Evolutionary conservation across 2,888 invertebrate species (phyloP).

Genomic region (Drosophila robusta): DNA sequence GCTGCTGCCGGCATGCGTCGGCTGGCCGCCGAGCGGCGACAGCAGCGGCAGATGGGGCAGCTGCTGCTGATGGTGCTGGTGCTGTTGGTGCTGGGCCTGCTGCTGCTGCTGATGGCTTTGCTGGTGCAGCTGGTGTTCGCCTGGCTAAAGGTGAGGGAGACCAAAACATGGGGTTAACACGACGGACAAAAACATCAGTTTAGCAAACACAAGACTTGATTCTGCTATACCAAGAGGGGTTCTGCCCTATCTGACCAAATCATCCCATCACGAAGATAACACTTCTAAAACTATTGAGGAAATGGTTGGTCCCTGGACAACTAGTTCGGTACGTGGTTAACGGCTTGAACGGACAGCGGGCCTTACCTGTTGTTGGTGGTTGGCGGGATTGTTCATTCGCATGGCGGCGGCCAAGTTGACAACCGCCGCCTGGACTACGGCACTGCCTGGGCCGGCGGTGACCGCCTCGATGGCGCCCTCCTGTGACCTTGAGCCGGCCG

Average conservation of each 20-base stretch:
- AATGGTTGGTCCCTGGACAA: no score
- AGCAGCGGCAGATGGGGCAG: conserved; percentile 46
- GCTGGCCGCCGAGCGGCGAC: conserved; percentile 28
- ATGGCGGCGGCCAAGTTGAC: conserved; percentile 92
- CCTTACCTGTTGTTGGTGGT: conserved; percentile 65
- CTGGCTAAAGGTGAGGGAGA: conserved; percentile 19
- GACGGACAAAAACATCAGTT: neutral
- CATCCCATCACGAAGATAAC: no score
- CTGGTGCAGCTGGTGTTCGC: conserved; percentile 46
- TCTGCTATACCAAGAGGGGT: no score
- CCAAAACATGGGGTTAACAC: neutral
- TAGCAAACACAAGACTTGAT: no score
- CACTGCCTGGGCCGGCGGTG: conserved; percentile 81
- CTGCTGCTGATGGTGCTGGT: conserved; percentile 45
- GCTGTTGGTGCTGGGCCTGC: conserved; percentile 16
- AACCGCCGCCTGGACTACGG: conserved; percentile 90
- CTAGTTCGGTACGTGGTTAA: no score
- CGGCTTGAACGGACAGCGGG: neutral
- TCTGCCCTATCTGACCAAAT: no score
- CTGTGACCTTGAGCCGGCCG: conserved; percentile 52
- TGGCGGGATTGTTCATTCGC: conserved; percentile 86
- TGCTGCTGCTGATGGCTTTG: conserved; percentile 32
- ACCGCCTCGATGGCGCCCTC: conserved; percentile 83
- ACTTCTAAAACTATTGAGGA: no score
- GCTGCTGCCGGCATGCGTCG: conserved; percentile 52